Conservation (phyloP, 2,113 vertebrate genomes). For the Cettia cetti region DNA sequence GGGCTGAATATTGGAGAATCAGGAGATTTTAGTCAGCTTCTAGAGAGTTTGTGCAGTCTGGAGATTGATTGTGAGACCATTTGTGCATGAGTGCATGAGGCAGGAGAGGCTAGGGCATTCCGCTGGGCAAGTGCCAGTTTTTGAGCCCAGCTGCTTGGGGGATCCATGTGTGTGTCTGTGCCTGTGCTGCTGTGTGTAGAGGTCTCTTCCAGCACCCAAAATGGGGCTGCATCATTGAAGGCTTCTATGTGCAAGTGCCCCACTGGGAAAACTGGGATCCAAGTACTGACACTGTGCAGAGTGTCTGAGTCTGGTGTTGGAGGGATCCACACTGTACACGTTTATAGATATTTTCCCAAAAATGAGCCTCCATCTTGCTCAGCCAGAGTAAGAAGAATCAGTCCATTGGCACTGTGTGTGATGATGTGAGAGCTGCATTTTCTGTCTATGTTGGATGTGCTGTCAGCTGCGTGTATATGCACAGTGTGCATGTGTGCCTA, state of each 20-base stretch:
- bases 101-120: too few species aligned
- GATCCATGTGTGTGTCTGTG: fast-evolving
- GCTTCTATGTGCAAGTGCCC: not conserved
- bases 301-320: not conserved
- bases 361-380: not conserved
- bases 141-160: not conserved
- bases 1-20: not conserved
- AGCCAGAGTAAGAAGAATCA: not conserved
- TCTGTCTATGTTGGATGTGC: not conserved
- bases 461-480: not conserved
- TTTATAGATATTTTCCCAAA: not conserved
- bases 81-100: not conserved
- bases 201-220: not conserved
- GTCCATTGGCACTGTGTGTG: not conserved
- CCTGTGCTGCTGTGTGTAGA: not conserved
- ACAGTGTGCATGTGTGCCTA: not conserved
- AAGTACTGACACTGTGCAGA: not conserved
- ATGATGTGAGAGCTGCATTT: not conserved
- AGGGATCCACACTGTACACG: not conserved
- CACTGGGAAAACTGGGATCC: not conserved
- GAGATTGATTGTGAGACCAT: not conserved
- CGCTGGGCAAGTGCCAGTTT: not conserved
- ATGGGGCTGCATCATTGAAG: not conserved
- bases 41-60: not conserved
- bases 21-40: not conserved